phyloP scores from a whole-genome alignment of 2,797 vertebrate species.

The Halcyon smyrnensis region DNA sequence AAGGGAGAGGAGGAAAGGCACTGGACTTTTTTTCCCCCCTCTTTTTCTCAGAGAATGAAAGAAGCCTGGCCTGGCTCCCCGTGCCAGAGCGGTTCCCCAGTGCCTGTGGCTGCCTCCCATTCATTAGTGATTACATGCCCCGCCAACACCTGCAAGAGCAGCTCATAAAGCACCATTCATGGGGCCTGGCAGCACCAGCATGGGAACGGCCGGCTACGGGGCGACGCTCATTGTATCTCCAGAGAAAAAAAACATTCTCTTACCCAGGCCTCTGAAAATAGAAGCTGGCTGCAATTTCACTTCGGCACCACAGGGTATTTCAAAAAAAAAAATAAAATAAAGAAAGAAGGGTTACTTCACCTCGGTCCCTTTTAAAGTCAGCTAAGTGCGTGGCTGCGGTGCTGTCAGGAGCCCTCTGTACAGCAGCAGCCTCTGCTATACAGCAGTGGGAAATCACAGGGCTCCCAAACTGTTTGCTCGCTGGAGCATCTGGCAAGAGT shows the following conservation, averaged over 20 bases:
- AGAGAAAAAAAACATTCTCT: conserved; percentile 85
- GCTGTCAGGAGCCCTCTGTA: conserved; percentile 60
- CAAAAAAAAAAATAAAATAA: background rate
- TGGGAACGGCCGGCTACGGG: conserved; percentile 82
- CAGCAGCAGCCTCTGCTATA: conserved; percentile 33
- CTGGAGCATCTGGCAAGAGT: conserved; percentile 13
- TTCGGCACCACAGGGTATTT: conserved; percentile 72
- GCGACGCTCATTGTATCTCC: conserved; percentile 81
- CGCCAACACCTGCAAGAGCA: conserved; percentile 82
- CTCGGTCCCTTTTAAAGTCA: conserved; percentile 72
- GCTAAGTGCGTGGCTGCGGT: conserved; percentile 47
- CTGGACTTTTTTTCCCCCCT: background rate
- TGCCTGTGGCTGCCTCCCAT: conserved; percentile 73
- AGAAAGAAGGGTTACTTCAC: conserved; percentile 76
- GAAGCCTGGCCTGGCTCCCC: conserved; percentile 55
- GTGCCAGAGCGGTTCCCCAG: conserved; percentile 76
- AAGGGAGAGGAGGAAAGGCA: background rate
- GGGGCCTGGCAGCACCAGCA: conserved; percentile 81
- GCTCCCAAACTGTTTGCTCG: background rate
- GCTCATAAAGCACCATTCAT: conserved; percentile 86
- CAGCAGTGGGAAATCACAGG: background rate
- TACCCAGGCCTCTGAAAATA: conserved; percentile 78
- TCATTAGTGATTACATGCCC: conserved; percentile 81
- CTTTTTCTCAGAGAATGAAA: conserved; percentile 73
- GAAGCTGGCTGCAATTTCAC: conserved; percentile 74